phyloP scores from a whole-genome alignment of 1,140 invertebrate genomes.

The Nautilus pompilius region DNA sequence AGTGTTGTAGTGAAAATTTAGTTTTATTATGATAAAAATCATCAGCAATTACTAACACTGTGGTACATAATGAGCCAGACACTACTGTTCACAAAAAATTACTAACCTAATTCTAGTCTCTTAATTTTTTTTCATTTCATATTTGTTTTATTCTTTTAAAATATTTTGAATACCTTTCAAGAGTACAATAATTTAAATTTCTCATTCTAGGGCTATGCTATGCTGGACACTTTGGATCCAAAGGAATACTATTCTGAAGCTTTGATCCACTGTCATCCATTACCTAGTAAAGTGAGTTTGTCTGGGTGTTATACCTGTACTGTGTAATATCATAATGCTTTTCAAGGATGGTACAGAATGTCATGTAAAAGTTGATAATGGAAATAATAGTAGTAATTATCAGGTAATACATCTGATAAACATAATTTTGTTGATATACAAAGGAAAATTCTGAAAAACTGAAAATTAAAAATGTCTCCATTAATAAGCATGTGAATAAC shows the following conservation, averaged over 20 bases:
- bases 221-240: constrained; percentile 45
- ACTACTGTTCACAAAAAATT: not conserved
- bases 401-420: too few species aligned
- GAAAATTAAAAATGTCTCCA: too few species aligned
- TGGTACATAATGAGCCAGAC: not conserved
- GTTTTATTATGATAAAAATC: too few species aligned
- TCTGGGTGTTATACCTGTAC: not conserved
- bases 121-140: not conserved
- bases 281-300: constrained; percentile 35
- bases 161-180: too few species aligned
- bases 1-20: too few species aligned
- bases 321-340: not conserved
- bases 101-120: not conserved
- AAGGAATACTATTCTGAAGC: constrained; percentile 48
- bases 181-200: not conserved
- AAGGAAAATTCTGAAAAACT: too few species aligned
- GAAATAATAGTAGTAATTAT: too few species aligned
- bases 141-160: constrained; percentile 1
- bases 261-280: constrained; percentile 37
- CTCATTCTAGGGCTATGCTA: constrained; percentile 44
- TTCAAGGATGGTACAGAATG: too few species aligned
- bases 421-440: too few species aligned
- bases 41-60: not conserved
- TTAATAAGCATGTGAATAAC: too few species aligned
- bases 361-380: too few species aligned